A percentile compares a stretch with the other conserved stretches of the same genome.
phyloP scores from a whole-genome alignment of 2,888 invertebrate species.

The Cataglyphis albicans region DNA sequence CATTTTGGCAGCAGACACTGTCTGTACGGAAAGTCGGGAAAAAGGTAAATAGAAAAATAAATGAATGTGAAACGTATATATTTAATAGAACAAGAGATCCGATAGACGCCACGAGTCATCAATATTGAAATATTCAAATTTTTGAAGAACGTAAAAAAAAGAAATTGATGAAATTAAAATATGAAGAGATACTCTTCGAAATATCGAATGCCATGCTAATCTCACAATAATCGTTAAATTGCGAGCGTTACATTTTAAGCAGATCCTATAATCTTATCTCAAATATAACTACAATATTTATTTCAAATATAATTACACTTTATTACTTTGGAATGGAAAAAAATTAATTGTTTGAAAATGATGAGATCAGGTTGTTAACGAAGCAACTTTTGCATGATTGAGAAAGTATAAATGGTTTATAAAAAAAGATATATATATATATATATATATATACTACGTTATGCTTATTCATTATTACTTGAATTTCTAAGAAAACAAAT shows the following conservation, averaged over 20 bases:
- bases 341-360: background rate
- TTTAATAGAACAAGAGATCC: background rate
- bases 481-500: background rate
- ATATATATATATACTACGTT: too few species aligned
- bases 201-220: constrained; percentile 16
- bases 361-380: background rate
- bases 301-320: too few species aligned
- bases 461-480: background rate
- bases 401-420: too few species aligned
- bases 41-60: constrained; percentile 7
- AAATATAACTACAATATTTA: too few species aligned
- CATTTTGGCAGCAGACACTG: background rate
- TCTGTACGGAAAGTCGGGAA: background rate
- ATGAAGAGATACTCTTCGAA: constrained; percentile 19
- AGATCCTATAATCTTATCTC: too few species aligned
- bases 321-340: background rate
- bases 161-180: background rate
- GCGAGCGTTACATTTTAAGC: background rate
- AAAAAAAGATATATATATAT: too few species aligned
- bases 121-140: background rate
- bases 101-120: too few species aligned
- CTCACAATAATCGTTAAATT: background rate
- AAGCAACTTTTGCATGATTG: too few species aligned
- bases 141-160: constrained; percentile 14
- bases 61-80: background rate